Percentiles rank a stretch among this genome's conserved stretches.
phyloP scores from a whole-genome alignment of 2,888 invertebrate genomes.

The Parnassius mnemosyne region DNA sequence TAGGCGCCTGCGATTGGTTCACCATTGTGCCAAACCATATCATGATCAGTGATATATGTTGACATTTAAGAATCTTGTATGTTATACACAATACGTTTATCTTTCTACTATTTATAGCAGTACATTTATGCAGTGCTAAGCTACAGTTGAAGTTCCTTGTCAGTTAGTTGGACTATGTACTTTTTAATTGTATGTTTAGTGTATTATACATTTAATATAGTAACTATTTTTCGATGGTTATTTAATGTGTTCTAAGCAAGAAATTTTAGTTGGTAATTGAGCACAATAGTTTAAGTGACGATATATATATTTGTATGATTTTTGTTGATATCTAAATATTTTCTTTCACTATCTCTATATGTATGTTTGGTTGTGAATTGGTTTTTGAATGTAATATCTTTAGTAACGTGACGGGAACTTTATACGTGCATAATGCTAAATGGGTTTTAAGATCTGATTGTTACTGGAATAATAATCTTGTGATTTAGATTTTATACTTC shows the following conservation, averaged over 20 bases:
- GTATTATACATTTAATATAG: conserved; percentile 64
- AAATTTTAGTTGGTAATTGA: conserved; percentile 64
- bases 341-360: conserved; percentile 11
- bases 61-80: conserved; percentile 38
- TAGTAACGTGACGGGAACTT: conserved; percentile 35
- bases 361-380: conserved; percentile 49
- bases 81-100: conserved; percentile 32
- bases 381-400: conserved; percentile 36
- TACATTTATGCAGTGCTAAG: conserved; percentile 44
- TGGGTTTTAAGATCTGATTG: conserved; percentile 66
- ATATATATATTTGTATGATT: conserved; percentile 56
- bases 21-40: conserved; percentile 64
- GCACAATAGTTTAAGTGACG: conserved; percentile 72
- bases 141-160: conserved; percentile 61
- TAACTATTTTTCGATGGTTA: conserved; percentile 76
- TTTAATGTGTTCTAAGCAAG: conserved; percentile 63
- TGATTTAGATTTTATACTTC: conserved; percentile 81
- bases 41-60: conserved; percentile 69
- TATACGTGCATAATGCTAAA: conserved; percentile 34
- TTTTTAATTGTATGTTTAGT: conserved; percentile 53
- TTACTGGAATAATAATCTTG: conserved; percentile 72
- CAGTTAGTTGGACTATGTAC: conserved; percentile 45
- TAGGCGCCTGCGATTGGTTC: conserved; percentile 29
- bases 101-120: conserved; percentile 39
- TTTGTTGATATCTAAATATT: conserved; percentile 35